A percentile compares a stretch with the other conserved stretches of the same genome.
These are phyloP conservation scores for Brachionus calyciflorus DNA, from an alignment of 1,140 invertebrate species.

Conservation along the genomic window DNA sequence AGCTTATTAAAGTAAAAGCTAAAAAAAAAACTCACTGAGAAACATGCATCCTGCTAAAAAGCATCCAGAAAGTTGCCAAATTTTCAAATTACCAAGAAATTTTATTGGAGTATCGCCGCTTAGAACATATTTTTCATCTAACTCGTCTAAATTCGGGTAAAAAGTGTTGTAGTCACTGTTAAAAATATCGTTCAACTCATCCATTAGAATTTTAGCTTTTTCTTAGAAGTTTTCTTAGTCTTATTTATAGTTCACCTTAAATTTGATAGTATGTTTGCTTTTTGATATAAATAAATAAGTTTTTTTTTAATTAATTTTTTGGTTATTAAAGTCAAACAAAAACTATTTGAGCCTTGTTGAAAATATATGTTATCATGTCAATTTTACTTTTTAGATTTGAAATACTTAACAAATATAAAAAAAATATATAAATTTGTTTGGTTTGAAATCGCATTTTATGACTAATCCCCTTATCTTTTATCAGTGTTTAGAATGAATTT, in stretches of 20 bases:
- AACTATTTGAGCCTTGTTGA: no score
- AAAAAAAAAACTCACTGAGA: background rate
- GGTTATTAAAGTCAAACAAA: constrained; percentile 13
- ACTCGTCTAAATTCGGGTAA: background rate
- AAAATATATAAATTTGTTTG: constrained; percentile 19
- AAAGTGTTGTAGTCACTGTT: background rate
- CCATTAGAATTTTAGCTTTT: no score
- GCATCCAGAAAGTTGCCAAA: background rate
- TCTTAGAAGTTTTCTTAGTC: no score
- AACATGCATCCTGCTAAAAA: background rate
- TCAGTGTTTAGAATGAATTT: constrained; percentile 34
- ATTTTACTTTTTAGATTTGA: constrained; percentile 1
- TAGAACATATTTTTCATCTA: background rate
- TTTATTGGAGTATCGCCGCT: background rate
- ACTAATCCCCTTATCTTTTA: constrained; percentile 19
- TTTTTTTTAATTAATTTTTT: constrained; percentile 16
- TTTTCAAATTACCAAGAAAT: constrained; percentile 8
- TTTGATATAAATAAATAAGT: background rate
- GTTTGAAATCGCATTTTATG: constrained; percentile 16
- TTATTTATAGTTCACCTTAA: no score
- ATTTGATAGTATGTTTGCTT: no score
- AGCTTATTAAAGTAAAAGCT: background rate
- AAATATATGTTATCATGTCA: constrained; percentile 28
- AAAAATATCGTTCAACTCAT: background rate
- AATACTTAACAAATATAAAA: constrained; percentile 26